Conservation (phyloP, 2,797 vertebrate genomes). For the Hemibagrus guttatus region DNA sequence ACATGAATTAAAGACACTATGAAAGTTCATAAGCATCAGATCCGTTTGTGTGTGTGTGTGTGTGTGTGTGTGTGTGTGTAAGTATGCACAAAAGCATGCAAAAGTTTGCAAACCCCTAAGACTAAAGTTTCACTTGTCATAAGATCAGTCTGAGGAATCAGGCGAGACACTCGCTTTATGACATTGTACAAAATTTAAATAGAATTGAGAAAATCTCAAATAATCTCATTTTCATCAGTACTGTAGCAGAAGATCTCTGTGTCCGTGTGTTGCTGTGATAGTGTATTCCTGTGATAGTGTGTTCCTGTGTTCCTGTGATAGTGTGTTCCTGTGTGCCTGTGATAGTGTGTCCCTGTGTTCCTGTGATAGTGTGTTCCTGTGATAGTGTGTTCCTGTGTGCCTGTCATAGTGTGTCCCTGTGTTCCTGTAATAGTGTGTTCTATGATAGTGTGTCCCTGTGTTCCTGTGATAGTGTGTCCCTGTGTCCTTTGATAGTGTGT, state of each 20-base stretch:
- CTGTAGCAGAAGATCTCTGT: not conserved
- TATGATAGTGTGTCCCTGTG: too few relatives aligned
- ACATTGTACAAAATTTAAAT: not conserved
- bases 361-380: too few relatives aligned
- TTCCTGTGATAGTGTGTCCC: too few relatives aligned
- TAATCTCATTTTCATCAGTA: not conserved
- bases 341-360: too few relatives aligned
- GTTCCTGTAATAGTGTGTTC: too few relatives aligned
- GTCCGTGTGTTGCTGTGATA: too few relatives aligned
- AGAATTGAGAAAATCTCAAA: not conserved
- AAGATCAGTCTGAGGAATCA: not conserved
- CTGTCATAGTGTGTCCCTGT: too few relatives aligned
- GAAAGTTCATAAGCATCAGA: not conserved
- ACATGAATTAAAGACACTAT: not conserved
- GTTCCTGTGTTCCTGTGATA: too few relatives aligned
- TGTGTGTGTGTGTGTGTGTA: not conserved
- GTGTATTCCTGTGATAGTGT: too few relatives aligned
- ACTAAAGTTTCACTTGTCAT: not conserved
- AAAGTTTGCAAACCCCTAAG: not conserved
- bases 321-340: too few relatives aligned
- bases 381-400: too few relatives aligned
- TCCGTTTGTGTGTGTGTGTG: not conserved
- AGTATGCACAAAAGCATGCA: not conserved
- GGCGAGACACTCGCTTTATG: not conserved
- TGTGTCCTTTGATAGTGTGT: too few relatives aligned